A percentile compares a stretch with the other conserved stretches of the same genome.
Evolutionary conservation across 2,113 vertebrate genomes (phyloP).

Genomic region (Pitta sordida): DNA sequence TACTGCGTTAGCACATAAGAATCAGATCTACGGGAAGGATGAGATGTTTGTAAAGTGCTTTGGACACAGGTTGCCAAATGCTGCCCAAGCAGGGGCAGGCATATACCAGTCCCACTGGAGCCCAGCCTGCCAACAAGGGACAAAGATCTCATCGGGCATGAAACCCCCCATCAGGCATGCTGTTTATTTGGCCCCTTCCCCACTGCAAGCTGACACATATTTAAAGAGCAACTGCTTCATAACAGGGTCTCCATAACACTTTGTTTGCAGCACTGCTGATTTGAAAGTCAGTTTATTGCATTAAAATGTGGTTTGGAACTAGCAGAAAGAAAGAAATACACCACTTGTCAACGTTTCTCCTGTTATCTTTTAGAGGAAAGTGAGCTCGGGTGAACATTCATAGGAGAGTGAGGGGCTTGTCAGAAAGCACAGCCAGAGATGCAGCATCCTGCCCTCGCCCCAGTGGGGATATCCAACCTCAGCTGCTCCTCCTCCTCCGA

Average conservation of each 20-base stretch:
- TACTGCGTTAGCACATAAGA: accelerated
- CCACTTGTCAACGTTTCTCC: not conserved
- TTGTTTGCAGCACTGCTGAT: not conserved
- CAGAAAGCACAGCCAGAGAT: not conserved
- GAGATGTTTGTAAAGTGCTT: not conserved
- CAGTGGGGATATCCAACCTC: not conserved
- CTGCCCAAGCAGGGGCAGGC: not conserved
- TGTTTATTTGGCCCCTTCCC: not conserved
- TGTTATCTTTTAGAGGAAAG: not conserved
- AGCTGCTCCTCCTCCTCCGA: not conserved
- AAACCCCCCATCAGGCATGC: accelerated
- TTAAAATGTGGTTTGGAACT: not conserved
- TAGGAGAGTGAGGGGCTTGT: not conserved
- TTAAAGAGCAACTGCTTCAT: not conserved
- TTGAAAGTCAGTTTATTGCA: conserved; percentile 1
- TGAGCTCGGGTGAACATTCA: not conserved
- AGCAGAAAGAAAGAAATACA: not conserved
- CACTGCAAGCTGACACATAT: not conserved
- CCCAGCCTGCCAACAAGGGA: not conserved
- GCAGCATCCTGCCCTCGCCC: not conserved
- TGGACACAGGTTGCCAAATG: not conserved
- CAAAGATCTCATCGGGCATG: accelerated
- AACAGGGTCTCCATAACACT: not conserved
- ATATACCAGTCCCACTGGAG: not conserved
- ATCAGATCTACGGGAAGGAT: not conserved